phyloP scores from a whole-genome alignment of 2,113 vertebrate species.

The Ibidorhyncha struthersii region DNA sequence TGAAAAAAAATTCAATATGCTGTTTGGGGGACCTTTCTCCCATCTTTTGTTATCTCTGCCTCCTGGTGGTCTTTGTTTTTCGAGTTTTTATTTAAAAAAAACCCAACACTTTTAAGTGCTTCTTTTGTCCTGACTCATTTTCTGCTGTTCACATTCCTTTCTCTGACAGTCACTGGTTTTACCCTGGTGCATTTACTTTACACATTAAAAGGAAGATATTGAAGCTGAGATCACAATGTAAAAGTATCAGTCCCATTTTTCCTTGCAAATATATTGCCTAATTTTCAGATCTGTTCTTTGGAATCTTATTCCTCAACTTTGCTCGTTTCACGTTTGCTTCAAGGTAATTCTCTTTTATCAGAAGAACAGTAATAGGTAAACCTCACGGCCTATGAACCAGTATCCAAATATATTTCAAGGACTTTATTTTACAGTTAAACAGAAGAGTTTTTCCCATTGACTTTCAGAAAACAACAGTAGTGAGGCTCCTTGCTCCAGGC shows the following conservation, averaged over 20 bases:
- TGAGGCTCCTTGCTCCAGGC: background rate
- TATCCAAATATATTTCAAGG: background rate
- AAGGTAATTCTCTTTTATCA: background rate
- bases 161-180: background rate
- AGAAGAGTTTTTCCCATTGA: background rate
- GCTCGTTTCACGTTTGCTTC: background rate
- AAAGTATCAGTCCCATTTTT: background rate
- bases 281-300: background rate
- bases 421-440: background rate
- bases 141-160: background rate
- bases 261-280: background rate
- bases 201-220: background rate
- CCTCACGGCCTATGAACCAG: background rate
- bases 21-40: background rate
- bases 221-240: background rate
- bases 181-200: background rate
- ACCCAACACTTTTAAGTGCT: background rate
- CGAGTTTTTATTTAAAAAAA: background rate
- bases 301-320: background rate
- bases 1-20: background rate
- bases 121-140: background rate
- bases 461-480: background rate
- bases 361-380: background rate
- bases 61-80: slow-evolving; percentile 4
- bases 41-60: slow-evolving; percentile 1